These are phyloP conservation scores for Tragulus kanchil DNA, from an alignment of 2,113 vertebrate species.

Conservation along the genomic window DNA sequence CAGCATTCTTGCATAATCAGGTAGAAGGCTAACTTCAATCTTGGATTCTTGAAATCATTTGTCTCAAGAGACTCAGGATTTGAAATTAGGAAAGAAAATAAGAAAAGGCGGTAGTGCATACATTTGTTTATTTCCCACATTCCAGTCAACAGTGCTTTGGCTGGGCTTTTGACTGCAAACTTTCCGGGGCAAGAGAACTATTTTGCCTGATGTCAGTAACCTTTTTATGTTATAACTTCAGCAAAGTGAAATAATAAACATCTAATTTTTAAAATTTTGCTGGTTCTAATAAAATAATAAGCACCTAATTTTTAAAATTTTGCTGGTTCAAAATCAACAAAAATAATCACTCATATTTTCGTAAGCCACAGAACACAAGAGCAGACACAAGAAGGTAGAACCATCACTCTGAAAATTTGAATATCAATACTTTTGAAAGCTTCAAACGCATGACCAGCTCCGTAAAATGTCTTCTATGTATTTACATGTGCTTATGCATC, in stretches of 20 bases:
- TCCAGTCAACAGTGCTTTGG: not conserved
- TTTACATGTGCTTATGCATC: not conserved
- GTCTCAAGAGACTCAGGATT: not conserved
- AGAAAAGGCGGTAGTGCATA: not conserved
- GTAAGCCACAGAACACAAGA: conserved; percentile 16
- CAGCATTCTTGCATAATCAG: too few species aligned
- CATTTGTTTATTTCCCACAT: not conserved
- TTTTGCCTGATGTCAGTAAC: not conserved
- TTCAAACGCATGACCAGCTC: not conserved
- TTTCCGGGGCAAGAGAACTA: not conserved
- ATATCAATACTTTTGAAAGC: conserved; percentile 6
- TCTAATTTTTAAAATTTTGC: not conserved
- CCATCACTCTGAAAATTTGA: not conserved
- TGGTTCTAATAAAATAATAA: conserved; percentile 9
- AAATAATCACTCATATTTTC: not conserved
- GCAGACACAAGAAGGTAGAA: not conserved
- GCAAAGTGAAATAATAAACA: not conserved
- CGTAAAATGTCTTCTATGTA: not conserved
- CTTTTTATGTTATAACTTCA: not conserved
- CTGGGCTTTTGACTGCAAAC: not conserved
- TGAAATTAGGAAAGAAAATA: not conserved
- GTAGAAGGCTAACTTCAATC: not conserved
- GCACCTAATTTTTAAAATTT: not conserved
- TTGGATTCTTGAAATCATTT: not conserved
- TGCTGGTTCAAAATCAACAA: not conserved